Conservation (phyloP, 2,888 invertebrate species). For the Thera obeliscata region DNA sequence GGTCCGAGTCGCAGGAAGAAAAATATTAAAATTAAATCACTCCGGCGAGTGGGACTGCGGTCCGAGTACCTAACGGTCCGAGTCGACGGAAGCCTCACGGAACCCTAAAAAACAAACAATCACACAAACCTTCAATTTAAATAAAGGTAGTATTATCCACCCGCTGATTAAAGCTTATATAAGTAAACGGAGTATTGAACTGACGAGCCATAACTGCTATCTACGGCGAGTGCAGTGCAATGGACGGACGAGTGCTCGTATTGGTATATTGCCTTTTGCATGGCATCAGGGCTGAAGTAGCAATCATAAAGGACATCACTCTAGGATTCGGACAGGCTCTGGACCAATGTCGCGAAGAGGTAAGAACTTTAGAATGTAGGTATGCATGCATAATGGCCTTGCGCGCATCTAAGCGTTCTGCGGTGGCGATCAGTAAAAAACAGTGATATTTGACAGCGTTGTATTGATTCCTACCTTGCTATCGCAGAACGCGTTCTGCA, state of each 20-base stretch:
- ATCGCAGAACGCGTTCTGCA: no score
- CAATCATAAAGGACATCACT: conserved; percentile 76
- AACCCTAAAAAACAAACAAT: conserved; percentile 19
- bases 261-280: conserved; percentile 33
- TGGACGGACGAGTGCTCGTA: conserved; percentile 27
- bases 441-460: no score
- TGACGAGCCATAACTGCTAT: neutral
- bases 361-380: conserved; percentile 32
- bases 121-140: conserved; percentile 16
- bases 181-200: conserved; percentile 8
- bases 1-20: no score
- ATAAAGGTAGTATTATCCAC: conserved; percentile 19
- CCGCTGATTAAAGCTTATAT: conserved; percentile 15
- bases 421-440: no score
- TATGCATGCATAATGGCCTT: no score
- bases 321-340: conserved; percentile 77
- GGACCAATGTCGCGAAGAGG: conserved; percentile 71
- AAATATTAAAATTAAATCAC: no score
- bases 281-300: conserved; percentile 47
- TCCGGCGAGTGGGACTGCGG: no score
- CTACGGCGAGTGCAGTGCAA: conserved; percentile 12
- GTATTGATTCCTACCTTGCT: no score
- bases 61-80: no score
- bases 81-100: no score
- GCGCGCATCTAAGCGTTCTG: no score